Base-by-base conservation (phyloP, 2,113 vertebrate genomes). In the Dinomys branickii region DNA sequence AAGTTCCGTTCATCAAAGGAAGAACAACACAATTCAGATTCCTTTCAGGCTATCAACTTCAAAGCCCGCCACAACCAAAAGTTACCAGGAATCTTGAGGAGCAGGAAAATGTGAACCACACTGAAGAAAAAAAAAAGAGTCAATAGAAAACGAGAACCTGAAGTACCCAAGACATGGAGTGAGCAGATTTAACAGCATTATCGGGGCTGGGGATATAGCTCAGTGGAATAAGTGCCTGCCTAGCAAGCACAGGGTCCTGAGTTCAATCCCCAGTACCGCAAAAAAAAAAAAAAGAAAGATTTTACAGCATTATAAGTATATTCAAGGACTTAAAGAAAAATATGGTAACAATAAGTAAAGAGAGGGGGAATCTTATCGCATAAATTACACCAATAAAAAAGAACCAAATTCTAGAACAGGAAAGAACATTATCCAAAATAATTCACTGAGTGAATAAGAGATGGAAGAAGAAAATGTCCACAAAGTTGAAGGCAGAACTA, bases 1-100 rank as follows among this genome's bases (percentile, higher is more conserved):
- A 93, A 93, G 82, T 56, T 38, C 56, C 52, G 63, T n/a, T 90
- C 30, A 54, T 78, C 61, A 84, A 93, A 91, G 44, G n/a, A 83
- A 67, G 52, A 95, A 93, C 35, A 75, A 11, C 58, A 24, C 17
- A 54, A 84, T 65, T 92, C 61, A 81, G 63, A 24, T 13, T 82
- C 56, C 38, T 93, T 95, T 93, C 56, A 90, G 50, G 75, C 47
- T 67, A 52, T 59, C 50, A 82, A 47, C 24, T 56, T 8, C 28
- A 84, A 44, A 50, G 52, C 24, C 33, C 38, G 75, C 10, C 35
- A 47, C 10, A 71, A 69, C 5, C 13, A 20, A 50, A 85, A 67
- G 33, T 67, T n/a, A 77, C 52, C n/a, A 84, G 38, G 71, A 92
- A 78, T 41, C 38, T 4, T 12, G 30, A 90, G 50, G 17, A 87